Conservation (phyloP, 1,140 invertebrate species). For the Scaptodrosophila lebanonensis region DNA sequence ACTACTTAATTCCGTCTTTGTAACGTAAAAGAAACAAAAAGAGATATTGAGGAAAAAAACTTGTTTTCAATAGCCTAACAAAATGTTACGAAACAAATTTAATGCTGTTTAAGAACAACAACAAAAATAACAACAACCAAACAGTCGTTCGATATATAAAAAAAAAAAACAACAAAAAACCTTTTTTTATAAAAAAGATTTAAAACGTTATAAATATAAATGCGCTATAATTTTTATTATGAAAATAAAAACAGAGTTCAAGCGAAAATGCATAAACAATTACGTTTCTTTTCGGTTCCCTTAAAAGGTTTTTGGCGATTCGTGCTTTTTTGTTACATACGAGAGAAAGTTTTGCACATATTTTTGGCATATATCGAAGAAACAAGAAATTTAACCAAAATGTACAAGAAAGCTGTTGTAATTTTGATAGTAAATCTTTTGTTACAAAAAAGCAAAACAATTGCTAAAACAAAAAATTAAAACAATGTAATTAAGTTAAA, state of each 20-base stretch:
- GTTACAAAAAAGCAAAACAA: slow-evolving; percentile 25
- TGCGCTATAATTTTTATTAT: slow-evolving; percentile 69
- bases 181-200: slow-evolving; percentile 75
- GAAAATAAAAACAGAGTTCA: slow-evolving; percentile 54
- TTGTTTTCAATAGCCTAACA: slow-evolving; percentile 12
- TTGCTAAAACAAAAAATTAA: slow-evolving; percentile 38
- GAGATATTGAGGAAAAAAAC: slow-evolving; percentile 6
- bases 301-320: slow-evolving; percentile 24
- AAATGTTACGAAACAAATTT: slow-evolving; percentile 9
- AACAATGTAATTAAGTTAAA: too few relatives aligned
- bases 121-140: slow-evolving; percentile 51
- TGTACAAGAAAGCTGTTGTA: slow-evolving; percentile 60
- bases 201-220: slow-evolving; percentile 56
- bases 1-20: slow-evolving; percentile 37
- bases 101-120: slow-evolving; percentile 32
- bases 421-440: slow-evolving; percentile 25
- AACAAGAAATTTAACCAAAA: slow-evolving; percentile 46
- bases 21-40: slow-evolving; percentile 8
- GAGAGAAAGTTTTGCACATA: slow-evolving; percentile 28
- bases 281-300: slow-evolving; percentile 29
- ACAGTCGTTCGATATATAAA: slow-evolving; percentile 62
- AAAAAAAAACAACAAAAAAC: slow-evolving; percentile 45
- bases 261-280: slow-evolving; percentile 25
- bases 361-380: slow-evolving; percentile 29
- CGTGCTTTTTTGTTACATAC: slow-evolving; percentile 29